Evolutionary conservation across 2,888 invertebrate genomes (phyloP), one percentile per base, ranked within the genome.

Genomic region (Thyatira batis): DNA sequence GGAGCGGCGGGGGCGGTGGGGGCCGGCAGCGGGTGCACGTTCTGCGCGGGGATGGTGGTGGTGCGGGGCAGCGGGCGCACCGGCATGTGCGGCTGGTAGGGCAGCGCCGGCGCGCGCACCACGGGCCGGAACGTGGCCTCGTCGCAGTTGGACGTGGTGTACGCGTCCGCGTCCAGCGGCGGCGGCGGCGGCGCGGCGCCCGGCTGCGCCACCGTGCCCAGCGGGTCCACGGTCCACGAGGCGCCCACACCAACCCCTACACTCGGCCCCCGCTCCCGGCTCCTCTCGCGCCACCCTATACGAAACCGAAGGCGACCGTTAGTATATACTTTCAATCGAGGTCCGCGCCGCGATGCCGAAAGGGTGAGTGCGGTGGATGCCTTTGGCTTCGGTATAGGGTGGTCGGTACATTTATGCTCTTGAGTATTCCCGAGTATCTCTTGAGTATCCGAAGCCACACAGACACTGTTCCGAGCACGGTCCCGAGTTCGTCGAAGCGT

Each of bases 301-400:
- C 95, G 82, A 86, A 96, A 95, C 96, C 96, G 95, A 95, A 95
- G 96, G 96, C 96, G 95, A 94, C 94, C 89, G 82, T 82, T 82
- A 87, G 83, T 84, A 39, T 39, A 39, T 8, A 39, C 17, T 39
- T 39, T 6, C 23, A 39, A 13, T 39, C 50, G 49, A 57, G 53
- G 48, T 44, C 48, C 25, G 51, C 20, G 33, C 10, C 11, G 30
- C 3, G 8, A 58, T 53, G 62, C 61, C 60, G 77, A 63, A 70
- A 63, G 58, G 65, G 64, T 69, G 66, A 66, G 58, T 46, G 76
- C 72, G 79, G 83, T 80, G 87, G 88, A 78, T 90, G 92, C 92
- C 92, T 92, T 92, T 81, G 92, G 92, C 92, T 89, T 88, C 83
- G 83, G 78, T 85, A 76, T 73, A 74, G 82, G 73, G 80, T 77